These are phyloP conservation scores for Akabosia matsudoensis DNA, from an alignment of 1,140 invertebrate species.

Conservation along the genomic window DNA sequence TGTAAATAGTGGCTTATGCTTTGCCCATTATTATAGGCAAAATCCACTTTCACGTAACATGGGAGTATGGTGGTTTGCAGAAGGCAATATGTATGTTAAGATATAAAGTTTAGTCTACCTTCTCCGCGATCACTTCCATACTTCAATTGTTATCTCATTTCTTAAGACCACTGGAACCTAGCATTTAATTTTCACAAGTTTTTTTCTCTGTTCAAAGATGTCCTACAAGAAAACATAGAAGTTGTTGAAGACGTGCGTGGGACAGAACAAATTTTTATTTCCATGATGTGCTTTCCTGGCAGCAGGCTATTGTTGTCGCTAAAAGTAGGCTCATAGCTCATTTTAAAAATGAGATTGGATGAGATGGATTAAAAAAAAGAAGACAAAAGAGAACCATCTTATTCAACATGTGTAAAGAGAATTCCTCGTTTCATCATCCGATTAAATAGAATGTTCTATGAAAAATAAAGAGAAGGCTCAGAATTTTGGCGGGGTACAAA, in stretches of 20 bases:
- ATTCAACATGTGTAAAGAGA: background rate
- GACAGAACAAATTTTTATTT: background rate
- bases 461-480: background rate
- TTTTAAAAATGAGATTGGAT: background rate
- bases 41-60: too few species aligned
- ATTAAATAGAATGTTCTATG: background rate
- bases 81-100: background rate
- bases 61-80: too few species aligned
- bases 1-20: too few species aligned
- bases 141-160: too few species aligned
- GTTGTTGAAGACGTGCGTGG: background rate
- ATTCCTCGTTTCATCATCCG: constrained; percentile 2
- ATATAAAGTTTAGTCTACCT: background rate
- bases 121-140: background rate
- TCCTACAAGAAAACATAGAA: too few species aligned
- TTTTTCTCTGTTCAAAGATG: background rate
- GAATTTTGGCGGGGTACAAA: background rate
- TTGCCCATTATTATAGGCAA: background rate
- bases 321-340: background rate
- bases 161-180: too few species aligned
- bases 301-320: background rate
- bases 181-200: too few species aligned
- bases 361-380: background rate
- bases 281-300: background rate
- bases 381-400: background rate